These are phyloP conservation scores for Sarcophilus harrisii DNA, from an alignment of 2,797 vertebrate species.

Conservation along the genomic window DNA sequence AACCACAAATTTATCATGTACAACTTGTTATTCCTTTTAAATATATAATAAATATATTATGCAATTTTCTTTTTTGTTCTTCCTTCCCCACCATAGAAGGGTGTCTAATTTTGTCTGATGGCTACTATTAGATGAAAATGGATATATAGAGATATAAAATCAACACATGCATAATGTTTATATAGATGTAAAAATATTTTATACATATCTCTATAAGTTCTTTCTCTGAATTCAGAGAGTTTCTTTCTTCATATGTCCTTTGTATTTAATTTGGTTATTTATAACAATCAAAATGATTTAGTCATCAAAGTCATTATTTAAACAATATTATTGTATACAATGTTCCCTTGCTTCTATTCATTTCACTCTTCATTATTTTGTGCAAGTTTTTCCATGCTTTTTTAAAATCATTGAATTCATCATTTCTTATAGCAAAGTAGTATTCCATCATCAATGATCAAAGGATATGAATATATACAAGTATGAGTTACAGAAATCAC, in stretches of 20 bases:
- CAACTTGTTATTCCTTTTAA: too few relatives aligned
- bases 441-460: not conserved
- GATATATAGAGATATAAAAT: too few relatives aligned
- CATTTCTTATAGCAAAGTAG: not conserved
- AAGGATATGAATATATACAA: not conserved
- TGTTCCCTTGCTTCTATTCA: not conserved
- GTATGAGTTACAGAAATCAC: not conserved
- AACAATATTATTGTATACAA: not conserved
- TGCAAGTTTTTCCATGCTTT: not conserved
- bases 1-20: too few relatives aligned
- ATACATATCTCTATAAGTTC: not conserved
- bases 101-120: too few relatives aligned
- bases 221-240: not conserved
- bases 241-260: not conserved
- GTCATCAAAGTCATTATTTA: not conserved
- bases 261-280: not conserved
- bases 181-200: not conserved
- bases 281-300: not conserved
- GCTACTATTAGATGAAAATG: too few relatives aligned
- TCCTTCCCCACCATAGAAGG: too few relatives aligned
- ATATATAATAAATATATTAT: too few relatives aligned
- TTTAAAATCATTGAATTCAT: not conserved
- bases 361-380: not conserved
- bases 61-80: too few relatives aligned
- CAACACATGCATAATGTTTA: rapidly evolving